These are phyloP conservation scores for Pantala flavescens DNA, from an alignment of 1,140 invertebrate genomes.

Conservation along the genomic window DNA sequence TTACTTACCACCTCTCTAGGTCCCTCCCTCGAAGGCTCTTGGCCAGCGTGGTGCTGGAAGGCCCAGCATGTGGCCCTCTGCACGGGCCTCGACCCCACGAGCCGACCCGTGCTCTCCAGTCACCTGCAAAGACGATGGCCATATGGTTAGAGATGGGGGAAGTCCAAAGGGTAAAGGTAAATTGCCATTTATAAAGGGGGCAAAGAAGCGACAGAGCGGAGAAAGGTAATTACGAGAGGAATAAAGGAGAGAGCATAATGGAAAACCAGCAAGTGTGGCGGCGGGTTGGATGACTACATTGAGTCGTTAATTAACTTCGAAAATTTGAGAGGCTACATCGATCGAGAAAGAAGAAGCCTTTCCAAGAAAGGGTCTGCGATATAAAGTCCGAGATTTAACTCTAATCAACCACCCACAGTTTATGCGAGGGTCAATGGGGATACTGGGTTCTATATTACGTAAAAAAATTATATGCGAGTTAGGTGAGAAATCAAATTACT, in stretches of 20 bases:
- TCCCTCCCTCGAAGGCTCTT: constrained; percentile 1
- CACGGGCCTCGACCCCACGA: background rate
- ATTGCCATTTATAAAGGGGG: background rate
- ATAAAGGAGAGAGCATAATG: background rate
- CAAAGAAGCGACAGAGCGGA: background rate
- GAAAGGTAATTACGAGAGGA: background rate
- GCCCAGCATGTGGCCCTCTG: background rate
- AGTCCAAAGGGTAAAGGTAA: background rate
- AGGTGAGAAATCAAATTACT: too few species aligned
- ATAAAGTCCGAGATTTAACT: too few species aligned
- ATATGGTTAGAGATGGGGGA: background rate
- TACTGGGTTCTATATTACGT: too few species aligned
- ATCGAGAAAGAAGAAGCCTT: too few species aligned
- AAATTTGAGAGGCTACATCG: too few species aligned
- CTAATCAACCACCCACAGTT: too few species aligned
- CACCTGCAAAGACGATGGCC: background rate
- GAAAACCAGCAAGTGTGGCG: background rate
- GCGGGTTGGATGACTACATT: too few species aligned
- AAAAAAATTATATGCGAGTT: too few species aligned
- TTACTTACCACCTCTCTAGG: background rate
- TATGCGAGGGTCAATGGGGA: too few species aligned
- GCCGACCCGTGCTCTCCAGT: background rate
- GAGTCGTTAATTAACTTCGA: too few species aligned
- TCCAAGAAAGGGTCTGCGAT: too few species aligned
- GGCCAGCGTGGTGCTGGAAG: background rate